Conservation (phyloP, 2,888 invertebrate genomes). For the Ophion obscuratus region DNA sequence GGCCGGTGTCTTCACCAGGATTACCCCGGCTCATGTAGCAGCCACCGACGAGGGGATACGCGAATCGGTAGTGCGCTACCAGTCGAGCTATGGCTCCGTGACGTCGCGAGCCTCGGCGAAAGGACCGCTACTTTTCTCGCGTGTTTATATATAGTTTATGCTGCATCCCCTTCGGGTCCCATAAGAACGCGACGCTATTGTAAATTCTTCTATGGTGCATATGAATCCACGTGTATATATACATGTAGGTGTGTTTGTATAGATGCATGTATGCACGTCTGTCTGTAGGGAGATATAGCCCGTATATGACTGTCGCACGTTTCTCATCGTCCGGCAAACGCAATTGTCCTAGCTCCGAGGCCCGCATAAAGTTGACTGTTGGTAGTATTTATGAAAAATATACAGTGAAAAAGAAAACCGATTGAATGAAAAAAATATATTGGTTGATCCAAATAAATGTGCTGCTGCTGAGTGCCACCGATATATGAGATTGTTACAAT, state of each 20-base stretch:
- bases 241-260: not conserved
- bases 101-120: constrained; percentile 39
- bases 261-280: not conserved
- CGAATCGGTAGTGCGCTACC: constrained; percentile 10
- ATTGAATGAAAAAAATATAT: not conserved
- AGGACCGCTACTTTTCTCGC: constrained; percentile 32
- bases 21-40: not conserved
- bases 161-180: not conserved
- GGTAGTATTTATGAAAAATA: constrained; percentile 21
- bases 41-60: not conserved
- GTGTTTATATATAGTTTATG: not conserved
- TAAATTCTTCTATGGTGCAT: constrained; percentile 76
- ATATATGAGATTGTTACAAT: no score
- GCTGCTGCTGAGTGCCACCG: no score
- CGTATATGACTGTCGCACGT: constrained; percentile 41
- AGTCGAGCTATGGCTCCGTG: constrained; percentile 28
- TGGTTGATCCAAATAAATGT: no score
- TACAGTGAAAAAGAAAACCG: not conserved
- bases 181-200: constrained; percentile 68
- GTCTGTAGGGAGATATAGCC: constrained; percentile 70
- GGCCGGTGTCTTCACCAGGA: constrained; percentile 56
- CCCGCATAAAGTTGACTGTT: constrained; percentile 65
- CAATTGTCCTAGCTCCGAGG: constrained; percentile 77
- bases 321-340: constrained; percentile 75
- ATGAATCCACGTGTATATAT: constrained; percentile 1